Evolutionary conservation across 2,113 vertebrate species (phyloP), one percentile per base, ranked within the genome.

Genomic region (Coturnix japonica): DNA sequence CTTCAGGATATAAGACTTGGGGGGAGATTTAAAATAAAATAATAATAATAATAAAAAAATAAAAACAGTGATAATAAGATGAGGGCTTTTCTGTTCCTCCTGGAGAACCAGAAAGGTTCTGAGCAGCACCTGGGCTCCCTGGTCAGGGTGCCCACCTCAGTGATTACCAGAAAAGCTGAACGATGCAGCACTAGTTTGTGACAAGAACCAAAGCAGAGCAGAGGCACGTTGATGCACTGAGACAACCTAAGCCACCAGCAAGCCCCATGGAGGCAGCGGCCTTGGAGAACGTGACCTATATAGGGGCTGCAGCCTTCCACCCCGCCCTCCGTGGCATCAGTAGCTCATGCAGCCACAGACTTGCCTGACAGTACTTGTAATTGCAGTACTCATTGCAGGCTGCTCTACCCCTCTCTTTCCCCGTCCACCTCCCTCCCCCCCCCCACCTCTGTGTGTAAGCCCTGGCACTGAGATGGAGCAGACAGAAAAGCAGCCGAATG

Each of bases 241-340:
- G 91, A 93, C 83, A 84, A 84, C 47, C 86, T 94, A 93, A 79
- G 89, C 89, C 95, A 96, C 94, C 82, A 95, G 93, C 89, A 91
- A 92, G 89, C 90, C 94, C 95, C 89, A 94, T 65, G 66, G 75
- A 96, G 47, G 80, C 77, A 83, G 95, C 84, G 86, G 91, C 61
- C 93, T 94, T 90, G 67, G 31, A 81, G 85, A 96, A 95, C 5
- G 35, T 96, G 94, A 95, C 96, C 96, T 96, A 96, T 81, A 97
- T 94, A 91, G 53, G 80, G 80, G 81, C 88, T 91, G 83, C 90
- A 93, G 87, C 63, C 87, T 91, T 84, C 87, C 81, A 84, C 81
- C 86, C 92, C 89, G 82, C 87, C 91, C 47, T 56, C 54, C 92
- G 78, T 71, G 61, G 76, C 91, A 94, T 88, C 93, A 71, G 57